phyloP scores from a whole-genome alignment of 1,140 invertebrate genomes.

The Euura lappo region DNA sequence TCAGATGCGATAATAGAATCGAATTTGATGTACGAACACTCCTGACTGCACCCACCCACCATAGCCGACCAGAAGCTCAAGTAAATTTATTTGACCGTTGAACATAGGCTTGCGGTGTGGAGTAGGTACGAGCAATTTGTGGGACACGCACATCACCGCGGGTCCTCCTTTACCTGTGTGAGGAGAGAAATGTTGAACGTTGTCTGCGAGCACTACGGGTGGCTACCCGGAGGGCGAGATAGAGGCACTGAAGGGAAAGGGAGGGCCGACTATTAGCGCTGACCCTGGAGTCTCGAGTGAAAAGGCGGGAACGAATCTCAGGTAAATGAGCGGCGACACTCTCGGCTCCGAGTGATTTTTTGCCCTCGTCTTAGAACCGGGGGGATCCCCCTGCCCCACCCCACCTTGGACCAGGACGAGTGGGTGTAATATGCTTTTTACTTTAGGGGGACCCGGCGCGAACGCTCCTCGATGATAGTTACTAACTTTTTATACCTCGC shows the following conservation, averaged over 20 bases:
- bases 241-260: conserved; percentile 1
- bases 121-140: conserved; percentile 1
- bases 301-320: conserved; percentile 14
- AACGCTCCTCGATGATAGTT: neutral
- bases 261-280: conserved; percentile 5
- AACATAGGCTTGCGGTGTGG: neutral
- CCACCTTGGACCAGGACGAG: neutral
- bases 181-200: neutral
- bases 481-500: neutral
- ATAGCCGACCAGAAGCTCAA: neutral
- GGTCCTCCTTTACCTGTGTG: neutral
- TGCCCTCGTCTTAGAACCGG: neutral
- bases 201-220: neutral
- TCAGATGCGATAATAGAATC: conserved; percentile 1
- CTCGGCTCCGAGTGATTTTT: conserved; percentile 11
- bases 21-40: neutral
- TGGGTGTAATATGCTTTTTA: conserved; percentile 7
- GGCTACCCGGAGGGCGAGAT: neutral
- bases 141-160: neutral
- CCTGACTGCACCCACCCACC: neutral
- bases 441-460: neutral
- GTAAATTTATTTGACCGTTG: neutral
- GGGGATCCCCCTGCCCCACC: neutral
- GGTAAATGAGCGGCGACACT: conserved; percentile 15
- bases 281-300: conserved; percentile 12